Evolutionary conservation across 2,113 vertebrate genomes (phyloP).

Genomic region (Rhipidura dahli): DNA sequence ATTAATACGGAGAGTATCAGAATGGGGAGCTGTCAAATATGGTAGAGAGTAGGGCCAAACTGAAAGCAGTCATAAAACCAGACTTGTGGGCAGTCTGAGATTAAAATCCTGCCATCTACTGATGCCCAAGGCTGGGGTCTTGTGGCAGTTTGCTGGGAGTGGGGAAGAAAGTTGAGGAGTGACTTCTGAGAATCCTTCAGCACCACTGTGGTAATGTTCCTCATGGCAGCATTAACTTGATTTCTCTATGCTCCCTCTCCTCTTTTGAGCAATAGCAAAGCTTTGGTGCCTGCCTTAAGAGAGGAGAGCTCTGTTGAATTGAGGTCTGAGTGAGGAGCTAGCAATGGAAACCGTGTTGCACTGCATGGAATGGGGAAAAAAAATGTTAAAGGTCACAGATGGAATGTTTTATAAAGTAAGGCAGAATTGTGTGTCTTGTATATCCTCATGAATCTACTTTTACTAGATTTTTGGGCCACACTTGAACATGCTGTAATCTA

Average conservation of each 20-base stretch:
- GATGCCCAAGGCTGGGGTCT: background rate
- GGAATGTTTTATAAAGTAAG: background rate
- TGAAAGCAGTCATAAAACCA: background rate
- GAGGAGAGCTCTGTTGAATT: background rate
- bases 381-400: background rate
- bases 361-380: background rate
- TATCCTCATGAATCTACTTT: background rate
- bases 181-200: background rate
- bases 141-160: background rate
- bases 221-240: background rate
- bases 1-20: background rate
- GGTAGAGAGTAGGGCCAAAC: background rate
- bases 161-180: background rate
- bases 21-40: background rate
- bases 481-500: background rate
- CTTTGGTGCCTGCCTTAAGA: background rate
- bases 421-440: background rate
- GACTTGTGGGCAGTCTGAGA: background rate
- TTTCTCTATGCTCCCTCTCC: background rate
- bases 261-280: background rate
- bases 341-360: background rate
- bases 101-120: background rate
- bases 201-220: background rate
- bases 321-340: background rate
- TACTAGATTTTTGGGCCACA: background rate